Evolutionary conservation across 1,140 invertebrate species (phyloP), one percentile per base, ranked within the genome.

Genomic region (Leptinotarsa lineolata): DNA sequence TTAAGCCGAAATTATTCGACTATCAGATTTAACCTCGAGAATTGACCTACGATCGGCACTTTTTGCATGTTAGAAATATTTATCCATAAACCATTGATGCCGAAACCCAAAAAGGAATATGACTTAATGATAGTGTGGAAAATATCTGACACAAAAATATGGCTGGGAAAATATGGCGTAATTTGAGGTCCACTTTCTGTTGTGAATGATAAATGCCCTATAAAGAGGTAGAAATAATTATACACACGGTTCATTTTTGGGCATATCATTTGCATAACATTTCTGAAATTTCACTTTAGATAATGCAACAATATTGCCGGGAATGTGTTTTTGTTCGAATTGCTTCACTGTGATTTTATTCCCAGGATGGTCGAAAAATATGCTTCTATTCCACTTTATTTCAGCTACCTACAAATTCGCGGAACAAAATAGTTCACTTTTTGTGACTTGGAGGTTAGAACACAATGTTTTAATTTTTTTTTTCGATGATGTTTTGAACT

Each of bases 31-130:
- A 54, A 54, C 48, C n/a, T 54, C 48, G 48, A 16, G n/a, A 16
- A n/a, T 15, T 18, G 48, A 54, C 48, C 48, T 54, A 39, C 8
- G 30, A 39, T 39, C 30, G 30, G 30, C 8, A 39, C 48, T 54
- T 64, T 64, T 64, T 64, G 61, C 61, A 64, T 64, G 61, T 64
- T 30, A 64, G 61, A 64, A 64, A 22, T 64, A 64, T 64, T 64
- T 30, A 22, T 22, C 61, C 61, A 30, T 22, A 64, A 64, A 64
- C 20, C 61, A 20, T 22, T 16, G 24, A 22, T 30, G 18, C 61
- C 21, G 24, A 64, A 64, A 64, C 24, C 20, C 24, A 64, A 64
- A 64, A 64, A 22, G 15, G 61, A 30, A 22, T 64, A 22, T 22
- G 61, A 64, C 20, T 22, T 64, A 64, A 64, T 64, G 61, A 64